Base-by-base conservation (phyloP, 2,113 vertebrate genomes). In the Chitala chitala region DNA sequence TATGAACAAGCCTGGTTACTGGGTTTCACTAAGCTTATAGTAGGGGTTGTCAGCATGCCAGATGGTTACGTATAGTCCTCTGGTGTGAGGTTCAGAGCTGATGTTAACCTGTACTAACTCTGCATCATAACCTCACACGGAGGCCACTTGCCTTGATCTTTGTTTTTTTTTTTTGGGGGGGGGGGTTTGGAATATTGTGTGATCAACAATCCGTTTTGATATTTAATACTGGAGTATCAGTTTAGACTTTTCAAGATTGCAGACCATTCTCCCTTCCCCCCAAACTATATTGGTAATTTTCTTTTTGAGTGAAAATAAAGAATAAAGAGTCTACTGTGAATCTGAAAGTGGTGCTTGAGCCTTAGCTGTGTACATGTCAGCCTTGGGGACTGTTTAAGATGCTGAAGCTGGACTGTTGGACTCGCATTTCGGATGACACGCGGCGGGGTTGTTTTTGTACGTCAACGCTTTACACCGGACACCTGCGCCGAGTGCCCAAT, bases 111-210 rank as follows among this genome's bases (percentile, higher is more conserved):
- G 31, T 20, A 8, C 38, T 63, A 36, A 33, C 4, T 36, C 31
- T 12, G 33, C n/a, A 36, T 63, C 20, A 38, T 63, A 29, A 33
- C 6, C 17, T 63, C 33, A 20, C 7, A 20, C n/a, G n/a, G 33
- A 63, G 38, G 59, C 59, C n/a, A 63, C 59, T 63, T 63, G 7
- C 20, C 38, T 63, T 63, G 33, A 63, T 63, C 33, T 63, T 63
- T n/a, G 20, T 63, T 63, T 63, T 38, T 63, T 9, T 63, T 63
- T 63, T 59, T 36, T 29, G 59, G 36, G 29, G 51, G 51, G 51
- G 15, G 26, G 58, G 58, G 13, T 3, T 31, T 38, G 40, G 5
- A 3, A 38, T 36, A 20, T 51, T 2, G 2, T 51, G 48, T 51
- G 20, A 51, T 51, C 12, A 51, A 20, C 20, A 20, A 15, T n/a